Percentiles rank a stretch among this genome's conserved stretches.
Conservation (phyloP, 2,888 invertebrate species). For the Acanthosoma haemorrhoidale region DNA sequence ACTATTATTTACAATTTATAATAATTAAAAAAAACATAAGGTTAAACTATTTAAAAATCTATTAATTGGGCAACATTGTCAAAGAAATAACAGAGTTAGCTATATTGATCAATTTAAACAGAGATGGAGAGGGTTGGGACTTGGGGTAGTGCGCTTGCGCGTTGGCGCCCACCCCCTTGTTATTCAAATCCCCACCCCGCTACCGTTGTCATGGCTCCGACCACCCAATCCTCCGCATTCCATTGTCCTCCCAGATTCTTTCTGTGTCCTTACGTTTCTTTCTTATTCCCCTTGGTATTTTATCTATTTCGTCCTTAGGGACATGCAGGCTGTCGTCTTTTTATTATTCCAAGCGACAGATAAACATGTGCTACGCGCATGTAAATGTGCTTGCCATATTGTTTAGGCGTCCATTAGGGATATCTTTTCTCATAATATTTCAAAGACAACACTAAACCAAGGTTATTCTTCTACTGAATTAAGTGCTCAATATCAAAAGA, state of each 20-base stretch:
- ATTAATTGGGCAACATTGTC: neutral
- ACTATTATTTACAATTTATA: neutral
- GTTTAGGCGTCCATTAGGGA: too few relatives aligned
- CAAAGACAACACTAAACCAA: too few relatives aligned
- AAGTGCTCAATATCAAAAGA: too few relatives aligned
- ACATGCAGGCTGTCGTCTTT: too few relatives aligned
- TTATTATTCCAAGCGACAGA: too few relatives aligned
- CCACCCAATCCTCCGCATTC: neutral
- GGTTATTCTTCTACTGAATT: too few relatives aligned
- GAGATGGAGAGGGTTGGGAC: neutral
- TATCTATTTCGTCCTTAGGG: neutral
- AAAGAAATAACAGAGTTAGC: neutral
- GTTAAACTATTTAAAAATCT: neutral
- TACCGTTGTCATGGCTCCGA: neutral
- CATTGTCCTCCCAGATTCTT: slow-evolving; percentile 4
- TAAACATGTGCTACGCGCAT: too few relatives aligned
- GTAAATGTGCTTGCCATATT: too few relatives aligned
- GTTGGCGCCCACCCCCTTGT: slow-evolving; percentile 11
- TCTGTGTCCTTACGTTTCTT: neutral
- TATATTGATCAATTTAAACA: slow-evolving; percentile 13
- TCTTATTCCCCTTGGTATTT: neutral
- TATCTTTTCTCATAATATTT: too few relatives aligned
- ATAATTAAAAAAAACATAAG: neutral
- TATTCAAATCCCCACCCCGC: slow-evolving; percentile 19
- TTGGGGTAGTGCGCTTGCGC: slow-evolving; percentile 15